Evolutionary conservation across 2,888 invertebrate genomes (phyloP), one percentile per base, ranked within the genome.

Genomic region (Elegia similella): DNA sequence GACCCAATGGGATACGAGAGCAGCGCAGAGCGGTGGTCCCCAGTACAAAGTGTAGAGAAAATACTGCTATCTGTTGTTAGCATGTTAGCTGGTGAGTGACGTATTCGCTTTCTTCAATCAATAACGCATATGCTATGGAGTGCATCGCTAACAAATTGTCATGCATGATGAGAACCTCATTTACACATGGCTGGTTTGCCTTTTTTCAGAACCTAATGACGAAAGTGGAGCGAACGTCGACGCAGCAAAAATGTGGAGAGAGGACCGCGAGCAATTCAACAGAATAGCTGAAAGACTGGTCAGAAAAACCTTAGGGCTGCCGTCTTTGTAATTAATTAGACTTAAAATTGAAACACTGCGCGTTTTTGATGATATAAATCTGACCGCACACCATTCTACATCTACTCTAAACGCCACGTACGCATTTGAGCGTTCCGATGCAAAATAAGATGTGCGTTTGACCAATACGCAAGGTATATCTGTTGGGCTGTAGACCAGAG

Each of bases 1-100:
- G 99, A 99, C 88, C 99, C 99, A 0, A 98, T 99, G 96, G 99
- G 99, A n/a, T 99, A 99, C 73, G 99, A 99, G 86, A 96, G 97
- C 56, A 98, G 98, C 76, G 97, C 98, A 1, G 99, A 99, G 84
- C 93, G 99, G 62, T 99, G 99, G 99, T 99, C 98, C 71, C 99
- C 99, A 0, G 99, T 99, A 0, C 99, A 99, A 86, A 99, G 99
- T 84, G 99, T 99, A 0, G 99, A 99, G 84, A 99, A 99, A 92
- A 99, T 99, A 73, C 93, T 99, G 52, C 93, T 99, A 0, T 99
- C 99, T 50, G 99, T 99, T 56, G 97, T 99, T 72, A 99, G 98
- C 83, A 99, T 99, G 98, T 88, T 99, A 62, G 99, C 99, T 66
- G 88, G 90, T 89, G 58, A 67, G 79, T 67, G 17, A 17, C 6